A percentile compares a stretch with the other conserved stretches of the same genome.
Conservation (phyloP, 2,888 invertebrate genomes). For the Andrena marginata region DNA sequence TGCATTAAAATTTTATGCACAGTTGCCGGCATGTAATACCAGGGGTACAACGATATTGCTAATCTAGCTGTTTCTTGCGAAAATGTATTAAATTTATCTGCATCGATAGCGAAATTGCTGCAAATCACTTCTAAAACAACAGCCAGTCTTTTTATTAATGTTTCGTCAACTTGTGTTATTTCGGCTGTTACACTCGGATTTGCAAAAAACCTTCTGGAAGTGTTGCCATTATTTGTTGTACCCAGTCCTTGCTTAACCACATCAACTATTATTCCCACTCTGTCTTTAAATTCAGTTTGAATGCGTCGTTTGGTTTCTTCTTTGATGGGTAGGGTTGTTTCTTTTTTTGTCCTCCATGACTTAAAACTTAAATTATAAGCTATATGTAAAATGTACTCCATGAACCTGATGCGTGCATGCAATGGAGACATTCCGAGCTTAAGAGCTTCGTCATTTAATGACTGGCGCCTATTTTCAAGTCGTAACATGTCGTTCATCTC, state of each 20-base stretch:
- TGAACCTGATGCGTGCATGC: too few relatives aligned
- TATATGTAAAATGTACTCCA: too few relatives aligned
- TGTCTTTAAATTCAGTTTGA: background rate
- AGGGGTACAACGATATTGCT: background rate
- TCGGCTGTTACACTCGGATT: background rate
- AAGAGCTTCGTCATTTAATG: too few relatives aligned
- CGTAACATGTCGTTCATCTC: too few relatives aligned
- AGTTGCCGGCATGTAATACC: too few relatives aligned
- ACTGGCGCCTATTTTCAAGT: too few relatives aligned
- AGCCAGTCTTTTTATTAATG: background rate
- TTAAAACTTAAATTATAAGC: too few relatives aligned
- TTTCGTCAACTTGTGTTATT: background rate
- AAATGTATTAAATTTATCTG: background rate
- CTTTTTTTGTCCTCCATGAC: too few relatives aligned
- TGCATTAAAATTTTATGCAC: too few relatives aligned
- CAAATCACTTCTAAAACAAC: background rate
- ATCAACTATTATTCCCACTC: background rate
- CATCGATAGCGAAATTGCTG: background rate
- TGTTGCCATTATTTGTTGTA: constrained; percentile 7
- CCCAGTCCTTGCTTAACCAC: background rate
- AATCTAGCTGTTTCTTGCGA: background rate
- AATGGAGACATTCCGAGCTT: too few relatives aligned
- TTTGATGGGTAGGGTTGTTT: too few relatives aligned
- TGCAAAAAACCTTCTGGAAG: background rate
- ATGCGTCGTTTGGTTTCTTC: background rate